Percentiles rank a stretch among this genome's conserved stretches.
phyloP scores from a whole-genome alignment of 1,140 invertebrate genomes.

The Hestina assimilis region DNA sequence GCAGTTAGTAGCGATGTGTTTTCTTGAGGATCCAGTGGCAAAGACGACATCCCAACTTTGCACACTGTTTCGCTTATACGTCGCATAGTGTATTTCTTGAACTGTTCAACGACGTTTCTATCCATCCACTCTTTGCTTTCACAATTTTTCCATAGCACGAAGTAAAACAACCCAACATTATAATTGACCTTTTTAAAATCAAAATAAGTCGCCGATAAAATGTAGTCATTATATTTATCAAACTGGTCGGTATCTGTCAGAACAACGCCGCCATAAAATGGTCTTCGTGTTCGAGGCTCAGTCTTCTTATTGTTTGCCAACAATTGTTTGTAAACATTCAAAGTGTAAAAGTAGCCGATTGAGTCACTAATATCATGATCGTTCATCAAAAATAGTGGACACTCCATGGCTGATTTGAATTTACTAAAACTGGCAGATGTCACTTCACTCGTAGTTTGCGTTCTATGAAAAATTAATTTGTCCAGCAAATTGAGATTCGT shows the following conservation, averaged over 20 bases:
- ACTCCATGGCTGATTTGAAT: conserved; percentile 39
- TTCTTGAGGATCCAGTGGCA: conserved; percentile 36
- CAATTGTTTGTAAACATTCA: conserved; percentile 40
- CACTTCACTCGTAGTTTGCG: not conserved
- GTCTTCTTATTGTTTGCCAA: conserved; percentile 21
- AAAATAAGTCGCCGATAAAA: conserved; percentile 37
- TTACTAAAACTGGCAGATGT: conserved; percentile 31
- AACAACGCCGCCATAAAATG: conserved; percentile 31
- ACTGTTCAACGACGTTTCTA: conserved; percentile 35
- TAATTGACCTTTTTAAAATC: conserved; percentile 32
- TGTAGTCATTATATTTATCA: conserved; percentile 39
- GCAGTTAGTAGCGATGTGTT: conserved; percentile 29
- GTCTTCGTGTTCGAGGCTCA: conserved; percentile 29
- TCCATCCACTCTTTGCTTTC: conserved; percentile 46
- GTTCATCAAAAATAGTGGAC: conserved; percentile 37
- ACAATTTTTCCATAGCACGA: conserved; percentile 35
- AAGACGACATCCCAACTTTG: conserved; percentile 34
- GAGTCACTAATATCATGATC: conserved; percentile 32
- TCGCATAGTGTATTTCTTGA: conserved; percentile 36
- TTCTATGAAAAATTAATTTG: conserved; percentile 38
- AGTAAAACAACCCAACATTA: conserved; percentile 37
- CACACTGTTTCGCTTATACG: conserved; percentile 30
- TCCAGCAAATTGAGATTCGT: conserved; percentile 30
- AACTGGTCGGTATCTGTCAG: conserved; percentile 28
- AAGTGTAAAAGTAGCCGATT: conserved; percentile 40